Conservation (phyloP, 2,888 invertebrate species). For the Orthonychiurus folsomi region DNA sequence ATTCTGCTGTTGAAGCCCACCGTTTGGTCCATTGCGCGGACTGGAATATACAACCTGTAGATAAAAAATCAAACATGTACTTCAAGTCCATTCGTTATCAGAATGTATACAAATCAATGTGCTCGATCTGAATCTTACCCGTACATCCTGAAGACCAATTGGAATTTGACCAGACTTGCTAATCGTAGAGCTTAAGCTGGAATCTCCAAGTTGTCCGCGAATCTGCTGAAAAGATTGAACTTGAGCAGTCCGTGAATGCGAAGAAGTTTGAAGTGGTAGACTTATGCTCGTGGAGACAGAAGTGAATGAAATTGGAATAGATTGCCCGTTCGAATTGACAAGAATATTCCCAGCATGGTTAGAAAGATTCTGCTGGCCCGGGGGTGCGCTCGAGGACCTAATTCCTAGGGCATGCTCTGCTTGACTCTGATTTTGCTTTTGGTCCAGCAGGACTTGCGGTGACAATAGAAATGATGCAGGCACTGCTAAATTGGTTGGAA, state of each 20-base stretch:
- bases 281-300: background rate
- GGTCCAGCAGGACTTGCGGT: constrained; percentile 34
- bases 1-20: background rate
- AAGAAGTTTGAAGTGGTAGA: background rate
- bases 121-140: too few relatives aligned
- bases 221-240: background rate
- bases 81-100: background rate
- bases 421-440: constrained; percentile 9
- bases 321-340: background rate
- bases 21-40: background rate
- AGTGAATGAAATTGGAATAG: background rate
- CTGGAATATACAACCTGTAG: background rate
- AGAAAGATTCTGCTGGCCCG: background rate
- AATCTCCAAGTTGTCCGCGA: background rate
- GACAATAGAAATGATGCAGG: constrained; percentile 36
- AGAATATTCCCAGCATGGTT: background rate
- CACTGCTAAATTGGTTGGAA: constrained; percentile 39
- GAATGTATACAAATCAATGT: too few relatives aligned
- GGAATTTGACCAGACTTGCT: background rate
- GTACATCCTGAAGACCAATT: background rate
- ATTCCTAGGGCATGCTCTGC: background rate
- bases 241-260: background rate
- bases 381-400: background rate
- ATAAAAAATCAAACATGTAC: background rate
- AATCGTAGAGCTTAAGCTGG: background rate